Conservation (phyloP, 2,797 vertebrate species). For the Arctocebus calabarensis region DNA sequence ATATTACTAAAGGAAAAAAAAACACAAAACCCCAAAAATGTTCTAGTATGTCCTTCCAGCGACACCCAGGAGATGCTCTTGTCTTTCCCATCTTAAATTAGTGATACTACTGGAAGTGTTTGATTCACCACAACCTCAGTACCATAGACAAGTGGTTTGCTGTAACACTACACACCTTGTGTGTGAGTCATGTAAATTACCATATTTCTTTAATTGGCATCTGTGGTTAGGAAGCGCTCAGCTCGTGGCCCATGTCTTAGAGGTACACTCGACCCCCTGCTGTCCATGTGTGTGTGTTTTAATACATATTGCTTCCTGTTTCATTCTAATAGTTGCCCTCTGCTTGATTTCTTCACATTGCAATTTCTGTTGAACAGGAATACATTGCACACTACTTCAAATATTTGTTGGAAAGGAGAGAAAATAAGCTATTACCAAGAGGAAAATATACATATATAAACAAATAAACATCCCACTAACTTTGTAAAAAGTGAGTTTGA, state of each 20-base stretch:
- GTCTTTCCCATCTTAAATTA: not conserved
- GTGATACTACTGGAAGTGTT: not conserved
- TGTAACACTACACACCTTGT: not conserved
- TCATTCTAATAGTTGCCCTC: not conserved
- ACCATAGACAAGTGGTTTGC: not conserved
- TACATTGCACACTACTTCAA: not conserved
- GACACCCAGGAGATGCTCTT: not conserved
- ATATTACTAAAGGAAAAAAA: not conserved
- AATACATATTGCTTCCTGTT: not conserved
- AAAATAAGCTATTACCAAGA: slow-evolving; percentile 14
- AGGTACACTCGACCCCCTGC: not conserved
- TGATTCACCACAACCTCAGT: not conserved
- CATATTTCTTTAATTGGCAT: not conserved
- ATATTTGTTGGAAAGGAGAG: not conserved
- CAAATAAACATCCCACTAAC: not conserved
- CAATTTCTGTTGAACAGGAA: slow-evolving; percentile 4
- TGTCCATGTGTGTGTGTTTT: not conserved
- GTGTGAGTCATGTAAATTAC: not conserved
- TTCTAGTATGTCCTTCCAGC: not conserved
- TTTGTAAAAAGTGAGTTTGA: slow-evolving; percentile 42
- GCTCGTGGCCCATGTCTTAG: not conserved
- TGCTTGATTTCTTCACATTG: not conserved
- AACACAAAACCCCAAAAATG: not conserved
- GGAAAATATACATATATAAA: not conserved
- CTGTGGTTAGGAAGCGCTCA: not conserved